phyloP scores from a whole-genome alignment of 2,113 vertebrate species.

The Hyaena hyaena region DNA sequence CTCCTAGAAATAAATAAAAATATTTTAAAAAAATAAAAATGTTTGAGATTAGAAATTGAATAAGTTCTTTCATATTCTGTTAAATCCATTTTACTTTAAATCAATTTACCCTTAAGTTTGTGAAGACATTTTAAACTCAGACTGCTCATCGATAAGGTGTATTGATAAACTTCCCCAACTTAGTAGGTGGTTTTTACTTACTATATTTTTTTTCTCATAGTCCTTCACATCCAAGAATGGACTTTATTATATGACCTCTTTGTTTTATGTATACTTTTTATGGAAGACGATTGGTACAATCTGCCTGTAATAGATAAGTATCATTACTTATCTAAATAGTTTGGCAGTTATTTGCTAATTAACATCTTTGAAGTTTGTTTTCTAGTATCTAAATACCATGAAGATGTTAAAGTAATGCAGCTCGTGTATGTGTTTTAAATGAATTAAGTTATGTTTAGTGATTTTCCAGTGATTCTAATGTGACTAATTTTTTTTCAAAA shows the following conservation, averaged over 20 bases:
- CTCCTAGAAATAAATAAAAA: too few species aligned
- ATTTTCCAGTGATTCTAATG: neutral
- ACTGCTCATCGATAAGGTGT: neutral
- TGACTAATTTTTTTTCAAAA: neutral
- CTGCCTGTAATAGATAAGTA: neutral
- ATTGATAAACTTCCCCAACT: neutral
- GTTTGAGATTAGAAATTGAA: neutral
- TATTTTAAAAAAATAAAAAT: neutral
- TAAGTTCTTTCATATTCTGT: neutral
- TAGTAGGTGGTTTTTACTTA: neutral
- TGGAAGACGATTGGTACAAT: neutral
- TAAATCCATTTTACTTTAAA: neutral
- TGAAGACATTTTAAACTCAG: neutral
- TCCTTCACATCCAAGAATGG: neutral
- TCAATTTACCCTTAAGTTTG: neutral
- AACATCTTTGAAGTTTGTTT: constrained; percentile 36
- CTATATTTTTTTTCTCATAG: neutral
- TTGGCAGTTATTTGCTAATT: neutral
- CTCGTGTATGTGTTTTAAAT: neutral
- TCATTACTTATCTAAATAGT: constrained; percentile 7
- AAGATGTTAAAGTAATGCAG: neutral
- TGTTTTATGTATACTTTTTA: neutral
- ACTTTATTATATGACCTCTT: neutral
- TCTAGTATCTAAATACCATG: neutral
- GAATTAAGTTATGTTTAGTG: neutral